Conservation (phyloP, 1,140 invertebrate genomes). For the Brachionus manjavacas region DNA sequence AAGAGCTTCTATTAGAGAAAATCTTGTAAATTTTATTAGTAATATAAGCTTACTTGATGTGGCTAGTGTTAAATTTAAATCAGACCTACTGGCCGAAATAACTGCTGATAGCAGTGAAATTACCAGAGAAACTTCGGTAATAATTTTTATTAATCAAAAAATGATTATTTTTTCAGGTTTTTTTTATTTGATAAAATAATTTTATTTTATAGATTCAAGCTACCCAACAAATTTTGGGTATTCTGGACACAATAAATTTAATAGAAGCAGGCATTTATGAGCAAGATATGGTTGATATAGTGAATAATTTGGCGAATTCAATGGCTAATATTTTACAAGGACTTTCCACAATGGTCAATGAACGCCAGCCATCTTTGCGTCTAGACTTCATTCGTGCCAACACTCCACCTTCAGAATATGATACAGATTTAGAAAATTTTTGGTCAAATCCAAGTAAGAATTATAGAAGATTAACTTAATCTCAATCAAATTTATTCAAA, state of each 20-base stretch:
- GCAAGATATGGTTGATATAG: neutral
- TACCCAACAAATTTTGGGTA: neutral
- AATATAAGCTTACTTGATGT: slow-evolving; percentile 8
- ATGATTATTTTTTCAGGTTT: neutral
- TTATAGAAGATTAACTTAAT: too few relatives aligned
- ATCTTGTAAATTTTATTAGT: neutral
- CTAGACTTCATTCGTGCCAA: neutral
- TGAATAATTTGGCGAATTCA: neutral
- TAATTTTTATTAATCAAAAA: neutral
- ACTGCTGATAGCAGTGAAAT: slow-evolving; percentile 11
- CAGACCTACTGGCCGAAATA: neutral
- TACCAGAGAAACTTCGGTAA: neutral
- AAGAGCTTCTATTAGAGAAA: neutral
- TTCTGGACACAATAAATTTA: neutral
- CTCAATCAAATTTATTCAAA: too few relatives aligned
- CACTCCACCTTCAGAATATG: neutral
- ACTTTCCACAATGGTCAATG: slow-evolving; percentile 4
- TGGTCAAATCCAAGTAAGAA: slow-evolving; percentile 29
- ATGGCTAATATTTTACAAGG: slow-evolving; percentile 2
- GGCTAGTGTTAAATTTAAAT: slow-evolving; percentile 36
- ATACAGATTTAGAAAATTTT: slow-evolving; percentile 36
- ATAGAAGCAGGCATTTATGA: neutral
- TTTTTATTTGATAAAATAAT: neutral
- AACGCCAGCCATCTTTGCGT: neutral
- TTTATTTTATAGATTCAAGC: neutral